A percentile compares a stretch with the other conserved stretches of the same genome.
Evolutionary conservation across 2,797 vertebrate species (phyloP).

Genomic region (Dermochelys coriacea): DNA sequence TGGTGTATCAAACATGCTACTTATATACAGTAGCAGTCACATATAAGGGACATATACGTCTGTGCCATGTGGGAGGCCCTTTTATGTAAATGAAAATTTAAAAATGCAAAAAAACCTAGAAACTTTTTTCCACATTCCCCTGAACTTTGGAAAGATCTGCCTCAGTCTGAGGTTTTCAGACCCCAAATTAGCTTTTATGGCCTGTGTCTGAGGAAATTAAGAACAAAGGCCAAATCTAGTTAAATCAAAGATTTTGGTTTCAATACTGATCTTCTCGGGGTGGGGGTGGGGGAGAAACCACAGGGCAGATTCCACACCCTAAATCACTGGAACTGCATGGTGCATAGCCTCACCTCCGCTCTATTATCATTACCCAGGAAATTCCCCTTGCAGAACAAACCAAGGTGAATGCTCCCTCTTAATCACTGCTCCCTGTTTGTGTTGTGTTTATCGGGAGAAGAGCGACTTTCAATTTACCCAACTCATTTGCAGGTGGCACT

Average conservation of each 20-base stretch:
- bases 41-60: not conserved
- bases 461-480: constrained; percentile 35
- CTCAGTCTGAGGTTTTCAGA: not conserved
- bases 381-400: constrained; percentile 60
- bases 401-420: constrained; percentile 23
- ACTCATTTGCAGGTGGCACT: constrained; percentile 39
- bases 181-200: not conserved
- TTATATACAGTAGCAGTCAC: not conserved
- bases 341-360: not conserved
- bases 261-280: not conserved
- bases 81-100: constrained; percentile 20
- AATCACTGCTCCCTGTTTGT: not conserved
- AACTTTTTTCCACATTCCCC: not conserved
- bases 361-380: constrained; percentile 7
- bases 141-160: constrained; percentile 1
- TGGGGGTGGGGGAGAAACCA: not conserved
- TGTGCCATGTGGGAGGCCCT: not conserved
- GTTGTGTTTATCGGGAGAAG: constrained; percentile 19
- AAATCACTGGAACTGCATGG: not conserved
- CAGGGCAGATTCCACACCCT: not conserved
- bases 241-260: not conserved
- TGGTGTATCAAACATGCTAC: not conserved
- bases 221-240: not conserved
- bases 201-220: not conserved
- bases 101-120: not conserved